These are phyloP conservation scores for Eurypyga helias DNA, from an alignment of 2,113 vertebrate species.

Conservation along the genomic window DNA sequence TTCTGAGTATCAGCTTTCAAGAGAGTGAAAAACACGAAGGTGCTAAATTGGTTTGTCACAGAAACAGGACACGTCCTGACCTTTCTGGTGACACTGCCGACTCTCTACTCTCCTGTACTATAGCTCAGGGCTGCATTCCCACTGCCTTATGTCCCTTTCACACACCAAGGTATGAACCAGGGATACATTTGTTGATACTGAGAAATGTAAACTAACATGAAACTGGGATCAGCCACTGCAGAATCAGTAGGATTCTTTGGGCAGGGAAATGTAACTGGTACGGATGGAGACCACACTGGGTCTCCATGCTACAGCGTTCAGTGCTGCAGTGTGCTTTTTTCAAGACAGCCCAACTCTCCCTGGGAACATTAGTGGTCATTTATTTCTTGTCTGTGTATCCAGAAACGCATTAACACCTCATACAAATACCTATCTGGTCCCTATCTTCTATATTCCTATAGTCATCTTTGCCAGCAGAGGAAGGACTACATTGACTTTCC, in stretches of 20 bases:
- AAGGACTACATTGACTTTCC: background rate
- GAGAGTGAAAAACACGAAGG: background rate
- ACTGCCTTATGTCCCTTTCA: background rate
- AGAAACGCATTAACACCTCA: background rate
- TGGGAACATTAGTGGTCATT: background rate
- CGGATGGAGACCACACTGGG: rapidly evolving
- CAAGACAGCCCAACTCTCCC: background rate
- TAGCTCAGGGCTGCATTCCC: background rate
- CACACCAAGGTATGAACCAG: background rate
- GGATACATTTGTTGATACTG: background rate
- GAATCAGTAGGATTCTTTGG: background rate
- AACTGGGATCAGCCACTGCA: background rate
- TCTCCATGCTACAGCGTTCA: background rate
- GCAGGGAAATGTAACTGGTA: background rate
- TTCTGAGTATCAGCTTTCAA: background rate
- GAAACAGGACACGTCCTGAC: background rate
- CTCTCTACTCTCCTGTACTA: background rate
- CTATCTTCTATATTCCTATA: background rate
- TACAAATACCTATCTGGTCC: background rate
- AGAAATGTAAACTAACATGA: background rate
- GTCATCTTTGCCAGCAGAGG: background rate
- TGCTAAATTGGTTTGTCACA: background rate
- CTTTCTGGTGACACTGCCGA: background rate
- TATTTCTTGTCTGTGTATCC: background rate
- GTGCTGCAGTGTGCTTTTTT: background rate